A percentile compares a stretch with the other conserved stretches of the same genome.
Evolutionary conservation across 2,113 vertebrate genomes (phyloP).

Genomic region (Crotalus viridis): DNA sequence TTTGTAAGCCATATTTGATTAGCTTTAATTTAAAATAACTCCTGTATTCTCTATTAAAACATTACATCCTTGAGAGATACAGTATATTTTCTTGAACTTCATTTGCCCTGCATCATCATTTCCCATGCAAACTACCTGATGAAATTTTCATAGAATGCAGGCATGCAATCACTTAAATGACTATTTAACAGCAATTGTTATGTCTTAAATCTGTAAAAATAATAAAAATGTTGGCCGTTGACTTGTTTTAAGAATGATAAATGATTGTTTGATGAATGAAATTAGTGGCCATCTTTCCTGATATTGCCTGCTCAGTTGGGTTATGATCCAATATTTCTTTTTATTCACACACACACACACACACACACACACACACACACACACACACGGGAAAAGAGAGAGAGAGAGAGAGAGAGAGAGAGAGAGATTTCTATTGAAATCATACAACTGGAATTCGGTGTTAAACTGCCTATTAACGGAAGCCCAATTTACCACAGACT

Average conservation of each 20-base stretch:
- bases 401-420: too few species aligned
- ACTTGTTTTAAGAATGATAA: background rate
- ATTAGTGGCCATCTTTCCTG: background rate
- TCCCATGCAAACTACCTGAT: conserved; percentile 39
- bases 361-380: too few species aligned
- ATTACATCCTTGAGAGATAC: background rate
- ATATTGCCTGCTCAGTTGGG: background rate
- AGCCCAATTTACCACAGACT: background rate
- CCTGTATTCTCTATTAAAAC: background rate
- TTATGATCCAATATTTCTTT: background rate
- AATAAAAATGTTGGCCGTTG: background rate
- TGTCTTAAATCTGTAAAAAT: background rate
- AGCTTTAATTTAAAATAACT: background rate
- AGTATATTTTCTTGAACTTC: conserved; percentile 24
- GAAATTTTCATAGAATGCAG: conserved; percentile 38
- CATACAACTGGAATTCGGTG: background rate
- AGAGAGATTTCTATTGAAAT: background rate
- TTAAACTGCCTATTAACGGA: background rate
- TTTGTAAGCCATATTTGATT: background rate
- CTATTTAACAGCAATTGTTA: background rate
- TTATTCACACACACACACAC: background rate
- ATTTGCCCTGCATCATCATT: conserved; percentile 24
- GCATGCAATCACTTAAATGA: conserved; percentile 4
- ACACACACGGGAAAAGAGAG: too few species aligned
- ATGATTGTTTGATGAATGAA: background rate